A percentile compares a stretch with the other conserved stretches of the same genome.
phyloP scores from a whole-genome alignment of 2,797 vertebrate genomes.

The Notolepis coatsorum region DNA sequence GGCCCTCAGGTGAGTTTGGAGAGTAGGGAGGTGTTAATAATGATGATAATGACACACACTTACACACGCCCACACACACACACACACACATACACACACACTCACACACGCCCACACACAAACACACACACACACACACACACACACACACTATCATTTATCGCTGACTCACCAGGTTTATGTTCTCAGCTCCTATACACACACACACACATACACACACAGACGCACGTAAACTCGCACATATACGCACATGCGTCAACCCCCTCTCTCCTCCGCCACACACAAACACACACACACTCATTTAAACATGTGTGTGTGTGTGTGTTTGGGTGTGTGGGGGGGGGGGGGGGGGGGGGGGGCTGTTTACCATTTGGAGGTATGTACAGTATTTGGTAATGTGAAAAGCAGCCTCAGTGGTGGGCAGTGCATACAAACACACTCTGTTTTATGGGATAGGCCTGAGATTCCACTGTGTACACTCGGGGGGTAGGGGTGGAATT shows the following conservation, averaged over 20 bases:
- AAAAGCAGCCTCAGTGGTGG: conserved; percentile 69
- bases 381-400: conserved; percentile 78
- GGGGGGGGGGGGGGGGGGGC: neutral
- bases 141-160: conserved; percentile 34
- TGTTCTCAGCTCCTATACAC: conserved; percentile 16
- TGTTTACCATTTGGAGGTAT: conserved; percentile 81
- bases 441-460: conserved; percentile 62
- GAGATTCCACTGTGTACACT: conserved; percentile 48
- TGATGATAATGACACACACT: conserved; percentile 50
- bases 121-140: conserved; percentile 39
- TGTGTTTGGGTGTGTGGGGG: conserved; percentile 11
- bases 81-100: conserved; percentile 32
- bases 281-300: neutral
- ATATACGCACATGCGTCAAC: neutral
- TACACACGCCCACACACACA: conserved; percentile 33
- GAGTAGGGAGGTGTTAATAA: neutral
- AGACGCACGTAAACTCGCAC: neutral
- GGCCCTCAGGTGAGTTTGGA: conserved; percentile 42
- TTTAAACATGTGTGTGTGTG: conserved; percentile 16
- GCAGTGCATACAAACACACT: conserved; percentile 70
- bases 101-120: conserved; percentile 31
- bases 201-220: conserved; percentile 34
- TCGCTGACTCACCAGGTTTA: conserved; percentile 61
- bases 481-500: conserved; percentile 29
- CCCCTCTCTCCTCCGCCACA: neutral